Base-by-base conservation (phyloP, 2,797 vertebrate species). In the Trichosurus vulpecula region DNA sequence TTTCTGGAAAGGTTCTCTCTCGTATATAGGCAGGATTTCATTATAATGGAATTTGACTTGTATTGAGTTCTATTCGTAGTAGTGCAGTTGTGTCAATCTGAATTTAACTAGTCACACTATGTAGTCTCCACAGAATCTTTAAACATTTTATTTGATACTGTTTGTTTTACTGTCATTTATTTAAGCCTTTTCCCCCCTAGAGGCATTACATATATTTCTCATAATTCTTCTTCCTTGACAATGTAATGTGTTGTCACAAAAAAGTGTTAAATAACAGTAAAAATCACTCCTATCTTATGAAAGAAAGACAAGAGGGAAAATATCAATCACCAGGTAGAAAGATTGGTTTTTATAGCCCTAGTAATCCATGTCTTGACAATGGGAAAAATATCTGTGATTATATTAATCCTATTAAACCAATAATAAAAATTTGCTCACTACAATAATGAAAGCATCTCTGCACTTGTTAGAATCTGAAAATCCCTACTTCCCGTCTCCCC, bases 401-500 rank as follows among this genome's bases (percentile, higher is more conserved):
- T 66, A 35, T 96, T 95, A 90, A 94, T 89, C 87, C 90, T 55
- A 6, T 52, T 97, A 94, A 96, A 92, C 41, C 94, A 93, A 47
- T 91, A 92, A 5, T 54, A 14, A 31, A 92, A 61, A 47, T 90
- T 95, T 92, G 95, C 93, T 96, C 0, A 90, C 89, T 94, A 91
- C 91, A 51, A 91, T 92, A 95, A 89, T 57, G 91, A 52, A 95
- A 92, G 0, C 97, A 95, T 96, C 74, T 92, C 94, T 96, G 54
- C 96, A 47, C 89, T 95, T 94, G 16, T 96, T 52, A 90, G 91
- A 58, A 94, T 92, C 95, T 90, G 92, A 52, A 94, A 96, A 94
- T 97, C 90, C 61, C 61, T 92, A 13, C 2, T 41, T 98, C 94
- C 89, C 94, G 74, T 95, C 94, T 97, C 97, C 93, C 95, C 95